phyloP scores from a whole-genome alignment of 2,797 vertebrate genomes.

The Vultur gryphus region DNA sequence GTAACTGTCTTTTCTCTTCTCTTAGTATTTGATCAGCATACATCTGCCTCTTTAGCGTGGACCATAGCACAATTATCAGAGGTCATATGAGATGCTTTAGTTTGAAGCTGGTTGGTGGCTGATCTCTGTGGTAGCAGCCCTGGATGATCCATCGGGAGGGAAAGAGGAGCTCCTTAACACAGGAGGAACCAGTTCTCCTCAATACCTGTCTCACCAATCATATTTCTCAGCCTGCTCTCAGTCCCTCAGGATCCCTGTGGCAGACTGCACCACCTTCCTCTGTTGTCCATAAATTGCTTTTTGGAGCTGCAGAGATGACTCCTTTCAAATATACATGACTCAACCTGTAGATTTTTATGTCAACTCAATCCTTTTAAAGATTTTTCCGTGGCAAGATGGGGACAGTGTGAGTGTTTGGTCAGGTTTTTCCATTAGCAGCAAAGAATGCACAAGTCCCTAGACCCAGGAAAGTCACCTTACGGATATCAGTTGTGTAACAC shows the following conservation, averaged over 20 bases:
- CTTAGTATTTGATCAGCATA: neutral
- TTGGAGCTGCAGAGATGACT: neutral
- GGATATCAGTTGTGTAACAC: neutral
- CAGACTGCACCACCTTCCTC: neutral
- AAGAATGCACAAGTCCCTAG: neutral
- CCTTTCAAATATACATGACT: neutral
- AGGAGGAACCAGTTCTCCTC: neutral
- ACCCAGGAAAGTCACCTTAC: neutral
- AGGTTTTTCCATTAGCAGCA: neutral
- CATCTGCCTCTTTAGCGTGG: neutral
- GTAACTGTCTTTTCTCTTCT: neutral
- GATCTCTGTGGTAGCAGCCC: neutral
- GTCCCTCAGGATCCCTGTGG: neutral
- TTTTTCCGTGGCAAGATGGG: neutral
- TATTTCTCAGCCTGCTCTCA: neutral
- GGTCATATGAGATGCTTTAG: neutral
- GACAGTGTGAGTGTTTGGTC: neutral
- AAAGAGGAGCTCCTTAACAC: neutral
- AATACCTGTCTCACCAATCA: fast-evolving
- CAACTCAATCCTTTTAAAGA: neutral
- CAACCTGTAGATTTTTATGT: neutral
- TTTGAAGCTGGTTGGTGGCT: neutral
- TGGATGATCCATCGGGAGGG: neutral
- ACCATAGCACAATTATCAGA: neutral
- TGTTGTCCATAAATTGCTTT: neutral